Evolutionary conservation across 2,797 vertebrate genomes (phyloP), one percentile per base, ranked within the genome.

Genomic region (Streptopelia turtur): DNA sequence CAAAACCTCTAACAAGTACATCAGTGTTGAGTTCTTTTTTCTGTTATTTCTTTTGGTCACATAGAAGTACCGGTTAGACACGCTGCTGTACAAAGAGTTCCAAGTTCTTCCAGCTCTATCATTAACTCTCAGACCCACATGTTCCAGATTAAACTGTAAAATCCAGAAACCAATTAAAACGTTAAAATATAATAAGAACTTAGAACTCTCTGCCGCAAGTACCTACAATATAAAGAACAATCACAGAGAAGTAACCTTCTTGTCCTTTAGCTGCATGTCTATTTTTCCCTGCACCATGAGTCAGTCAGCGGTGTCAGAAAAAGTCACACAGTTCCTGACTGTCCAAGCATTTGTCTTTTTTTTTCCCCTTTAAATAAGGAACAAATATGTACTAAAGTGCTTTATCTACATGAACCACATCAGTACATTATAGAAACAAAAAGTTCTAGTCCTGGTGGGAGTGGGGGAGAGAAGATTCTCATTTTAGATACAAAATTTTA

Each of bases 301-400:
- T 96, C 84, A 78, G 87, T 96, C 96, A 97, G 97, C 7, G 95
- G 96, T 97, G 96, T 80, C 93, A 91, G 93, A 97, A 96, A 97
- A 96, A 94, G 97, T 88, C 94, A 96, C 96, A 96, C 90, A 94
- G 94, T 98, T 96, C 97, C 97, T 96, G 97, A 95, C 95, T 95
- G 95, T 96, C 93, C 95, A 97, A 97, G 94, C 93, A 95, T 94
- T 95, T 97, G 86, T 75, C 84, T 83, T 91, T 66, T 68, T 95
- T 93, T 80, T 61, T 30, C 41, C 91, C 66, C 93, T 95, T 97
- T 97, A 98, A 96, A 98, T 97, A 97, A 97, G 97, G 97, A 97
- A 97, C 96, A 96, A 97, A 91, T 97, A 97, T 98, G 97, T 98
- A 98, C 98, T 98, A 98, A 98, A 98, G 98, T 98, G 98, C 98